Evolutionary conservation across 2,888 invertebrate genomes (phyloP), one percentile per base, ranked within the genome.

Genomic region (Eurytoma adleriae): DNA sequence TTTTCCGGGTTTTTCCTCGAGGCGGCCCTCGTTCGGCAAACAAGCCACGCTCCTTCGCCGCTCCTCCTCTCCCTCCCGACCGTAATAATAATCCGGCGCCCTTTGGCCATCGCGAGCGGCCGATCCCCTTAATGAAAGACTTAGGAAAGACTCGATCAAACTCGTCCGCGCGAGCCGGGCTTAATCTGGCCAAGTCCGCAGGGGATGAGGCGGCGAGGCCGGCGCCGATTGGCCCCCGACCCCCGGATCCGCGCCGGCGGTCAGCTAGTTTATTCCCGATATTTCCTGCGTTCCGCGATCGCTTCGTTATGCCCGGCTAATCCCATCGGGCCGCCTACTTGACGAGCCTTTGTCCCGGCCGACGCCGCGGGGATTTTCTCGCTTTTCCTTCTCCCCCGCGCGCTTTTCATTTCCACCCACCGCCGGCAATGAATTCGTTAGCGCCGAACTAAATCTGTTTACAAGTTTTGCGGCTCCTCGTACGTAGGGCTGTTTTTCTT

Each of bases 41-140:
- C 90, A 90, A 89, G 88, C 86, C 87, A 83, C 83, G 80, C 82
- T 83, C 76, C 81, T 27, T 54, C 24, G 30, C 40, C 16, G 18
- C 64, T 30, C 57, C 86, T 85, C 85, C 86, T 84, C 85, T 78
- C 82, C 78, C 83, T 86, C 85, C 86, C 86, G 85, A 84, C 84
- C 84, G 88, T 87, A 90, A 90, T 90, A 90, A 90, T 90, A 90
- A 89, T 88, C 86, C 85, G n/a, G 86, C 87, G 84, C 84, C 83
- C 83, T 74, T 79, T 75, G 78, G 66, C 68, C 50, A 72, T 67
- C n/a, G 71, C 74, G 59, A 10, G 61, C 73, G 50, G 79, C 80
- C 75, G 82, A 81, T 83, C 80, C 86, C 87, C 88, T 89, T 90
- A 90, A 91, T 90, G 90, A 90, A 90, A 90, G 90, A 90, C 90